Conservation (phyloP, 2,888 invertebrate genomes). For the Drosophila incognita region DNA sequence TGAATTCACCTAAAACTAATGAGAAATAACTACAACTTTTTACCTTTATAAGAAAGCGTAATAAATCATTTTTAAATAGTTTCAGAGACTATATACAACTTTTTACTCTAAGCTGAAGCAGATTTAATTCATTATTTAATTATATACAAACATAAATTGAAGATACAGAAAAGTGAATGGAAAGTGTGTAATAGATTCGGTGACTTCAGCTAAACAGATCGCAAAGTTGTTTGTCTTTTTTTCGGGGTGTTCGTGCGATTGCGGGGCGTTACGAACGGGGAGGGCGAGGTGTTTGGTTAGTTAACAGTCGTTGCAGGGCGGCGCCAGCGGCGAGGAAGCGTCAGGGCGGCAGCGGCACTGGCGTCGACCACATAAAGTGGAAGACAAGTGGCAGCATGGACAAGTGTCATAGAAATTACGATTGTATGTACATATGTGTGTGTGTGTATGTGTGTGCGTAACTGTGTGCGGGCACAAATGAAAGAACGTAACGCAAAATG, state of each 20-base stretch:
- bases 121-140: neutral
- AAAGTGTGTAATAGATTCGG: constrained; percentile 36
- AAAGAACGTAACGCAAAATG: constrained; percentile 72
- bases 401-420: constrained; percentile 77
- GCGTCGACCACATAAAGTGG: constrained; percentile 74
- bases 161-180: neutral
- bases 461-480: constrained; percentile 55
- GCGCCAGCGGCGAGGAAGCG: constrained; percentile 17
- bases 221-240: constrained; percentile 38
- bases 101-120: neutral
- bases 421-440: constrained; percentile 29
- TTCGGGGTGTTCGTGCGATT: constrained; percentile 42
- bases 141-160: neutral
- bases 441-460: constrained; percentile 17
- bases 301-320: constrained; percentile 53
- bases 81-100: neutral
- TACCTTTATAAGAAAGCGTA: neutral
- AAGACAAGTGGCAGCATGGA: constrained; percentile 80
- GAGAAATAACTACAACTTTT: neutral
- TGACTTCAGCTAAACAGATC: neutral
- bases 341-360: constrained; percentile 21
- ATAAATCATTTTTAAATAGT: neutral
- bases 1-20: neutral
- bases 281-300: constrained; percentile 64
- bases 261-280: constrained; percentile 28